phyloP scores from a whole-genome alignment of 2,888 invertebrate species.

The Epistrophella euchroma region DNA sequence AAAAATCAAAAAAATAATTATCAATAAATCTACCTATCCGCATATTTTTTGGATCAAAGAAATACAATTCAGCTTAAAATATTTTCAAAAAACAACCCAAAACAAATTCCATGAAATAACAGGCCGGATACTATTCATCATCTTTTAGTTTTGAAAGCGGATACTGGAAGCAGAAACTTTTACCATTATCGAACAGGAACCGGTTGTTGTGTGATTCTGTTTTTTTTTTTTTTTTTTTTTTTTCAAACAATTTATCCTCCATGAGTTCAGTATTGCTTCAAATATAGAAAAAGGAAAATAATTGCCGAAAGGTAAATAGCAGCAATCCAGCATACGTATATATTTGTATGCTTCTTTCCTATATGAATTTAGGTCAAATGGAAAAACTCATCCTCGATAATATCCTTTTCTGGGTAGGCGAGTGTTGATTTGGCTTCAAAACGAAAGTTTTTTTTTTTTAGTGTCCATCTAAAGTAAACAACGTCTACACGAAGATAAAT shows the following conservation, averaged over 20 bases:
- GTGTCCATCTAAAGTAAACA: conserved; percentile 55
- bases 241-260: conserved; percentile 51
- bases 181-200: conserved; percentile 66
- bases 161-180: conserved; percentile 64
- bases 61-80: background rate
- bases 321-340: background rate
- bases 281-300: conserved; percentile 42
- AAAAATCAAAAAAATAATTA: background rate
- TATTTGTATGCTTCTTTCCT: conserved; percentile 21
- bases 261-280: conserved; percentile 30
- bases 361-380: conserved; percentile 65
- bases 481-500: conserved; percentile 44
- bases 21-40: background rate
- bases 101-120: conserved; percentile 26
- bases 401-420: conserved; percentile 34
- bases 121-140: conserved; percentile 53
- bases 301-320: conserved; percentile 65
- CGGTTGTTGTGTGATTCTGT: conserved; percentile 50
- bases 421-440: conserved; percentile 27
- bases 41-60: background rate
- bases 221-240: conserved; percentile 13
- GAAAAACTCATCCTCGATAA: conserved; percentile 57
- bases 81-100: background rate
- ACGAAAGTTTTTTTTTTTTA: conserved; percentile 50
- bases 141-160: conserved; percentile 53